Evolutionary conservation across 92 coral and sea anemone genomes (phyloP), one percentile per base, ranked within the genome.

Genomic region (Blastomussa wellsi): DNA sequence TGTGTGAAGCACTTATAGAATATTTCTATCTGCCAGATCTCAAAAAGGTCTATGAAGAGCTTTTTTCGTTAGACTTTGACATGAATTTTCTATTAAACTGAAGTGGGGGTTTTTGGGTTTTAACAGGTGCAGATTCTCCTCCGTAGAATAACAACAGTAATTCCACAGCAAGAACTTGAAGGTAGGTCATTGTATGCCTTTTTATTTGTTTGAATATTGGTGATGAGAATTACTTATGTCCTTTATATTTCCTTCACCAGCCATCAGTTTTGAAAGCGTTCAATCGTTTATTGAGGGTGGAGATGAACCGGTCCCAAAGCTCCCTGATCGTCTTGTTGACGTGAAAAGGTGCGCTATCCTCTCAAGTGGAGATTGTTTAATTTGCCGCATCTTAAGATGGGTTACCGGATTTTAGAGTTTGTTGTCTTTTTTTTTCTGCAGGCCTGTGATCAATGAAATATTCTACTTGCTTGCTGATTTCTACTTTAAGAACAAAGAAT

Each of bases 401-500:
- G n/a, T n/a, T n/a, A n/a, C n/a, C n/a, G n/a, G n/a, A n/a, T n/a
- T n/a, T n/a, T n/a, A n/a, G n/a, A n/a, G n/a, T 73, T 39, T 37
- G 11, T 44, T 44, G 11, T 7, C 4, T 42, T 68, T 42, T 16
- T 74, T 37, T 37, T 41, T 26, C 10, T 75, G 35, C 91, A 97
- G 99, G 79, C 99, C 99, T 78, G 99, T 97, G 57, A 85, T 97
- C 36, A 74, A 85, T 48, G 99, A 91, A 88, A 84, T 97, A 26
- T 97, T 97, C 68, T 97, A 97, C 83, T 89, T 97, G 31, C 90
- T 97, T 65, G 99, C 99, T 79, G 99, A 97, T 70, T 97, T 93
- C 64, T 97, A 88, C 85, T 97, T 97, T 85, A 97, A 97, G 94
- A 97, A 97, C 93, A 97, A 97, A 67, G 99, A 97, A 85, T 97